phyloP scores from a whole-genome alignment of 1,140 invertebrate genomes.

The Platyscapa corneri region DNA sequence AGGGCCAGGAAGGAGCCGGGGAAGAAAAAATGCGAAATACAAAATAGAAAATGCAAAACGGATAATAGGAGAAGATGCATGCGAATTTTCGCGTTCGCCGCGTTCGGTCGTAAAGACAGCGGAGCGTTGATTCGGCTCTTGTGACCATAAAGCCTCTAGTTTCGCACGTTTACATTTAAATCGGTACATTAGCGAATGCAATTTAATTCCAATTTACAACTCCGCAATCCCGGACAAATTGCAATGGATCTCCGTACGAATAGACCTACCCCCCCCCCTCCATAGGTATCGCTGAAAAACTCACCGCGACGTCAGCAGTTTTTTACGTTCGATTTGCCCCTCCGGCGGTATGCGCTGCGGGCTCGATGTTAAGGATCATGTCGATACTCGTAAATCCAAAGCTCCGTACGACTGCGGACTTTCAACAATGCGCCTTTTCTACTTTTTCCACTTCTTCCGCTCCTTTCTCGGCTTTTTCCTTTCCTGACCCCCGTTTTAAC shows the following conservation, averaged over 20 bases:
- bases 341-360: background rate
- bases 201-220: slow-evolving; percentile 65
- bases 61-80: slow-evolving; percentile 2
- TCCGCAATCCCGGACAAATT: slow-evolving; percentile 51
- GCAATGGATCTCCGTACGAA: slow-evolving; percentile 51
- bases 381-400: slow-evolving; percentile 51
- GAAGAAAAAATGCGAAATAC: background rate
- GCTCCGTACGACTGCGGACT: slow-evolving; percentile 32
- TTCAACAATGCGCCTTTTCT: slow-evolving; percentile 28
- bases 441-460: slow-evolving; percentile 15
- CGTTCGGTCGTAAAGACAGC: slow-evolving; percentile 41
- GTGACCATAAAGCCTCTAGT: slow-evolving; percentile 57
- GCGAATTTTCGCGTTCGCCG: slow-evolving; percentile 36
- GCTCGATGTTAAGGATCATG: slow-evolving; percentile 47
- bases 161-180: slow-evolving; percentile 65
- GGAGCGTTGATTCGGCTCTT: slow-evolving; percentile 42
- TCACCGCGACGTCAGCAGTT: slow-evolving; percentile 45
- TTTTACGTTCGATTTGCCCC: slow-evolving; percentile 29
- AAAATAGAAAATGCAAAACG: slow-evolving; percentile 27
- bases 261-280: slow-evolving; percentile 38
- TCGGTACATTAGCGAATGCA: slow-evolving; percentile 63
- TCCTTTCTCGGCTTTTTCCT: background rate
- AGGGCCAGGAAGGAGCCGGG: background rate
- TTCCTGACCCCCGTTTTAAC: background rate
- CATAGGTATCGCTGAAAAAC: slow-evolving; percentile 20